A percentile compares a stretch with the other conserved stretches of the same genome.
phyloP scores from a whole-genome alignment of 1,140 invertebrate genomes.

The Nomia melanderi region DNA sequence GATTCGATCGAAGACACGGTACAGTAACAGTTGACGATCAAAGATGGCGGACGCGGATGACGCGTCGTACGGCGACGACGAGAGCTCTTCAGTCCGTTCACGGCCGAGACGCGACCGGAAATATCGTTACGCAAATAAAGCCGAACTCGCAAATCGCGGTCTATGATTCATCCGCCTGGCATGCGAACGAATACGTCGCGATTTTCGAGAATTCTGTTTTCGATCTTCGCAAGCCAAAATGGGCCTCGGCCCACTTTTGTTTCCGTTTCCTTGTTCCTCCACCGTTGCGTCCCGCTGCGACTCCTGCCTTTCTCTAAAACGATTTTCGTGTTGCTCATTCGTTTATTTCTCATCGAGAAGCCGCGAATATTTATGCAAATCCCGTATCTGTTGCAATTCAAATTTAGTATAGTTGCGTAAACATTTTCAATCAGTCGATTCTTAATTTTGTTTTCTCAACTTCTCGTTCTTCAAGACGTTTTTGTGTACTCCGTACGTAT shows the following conservation, averaged over 20 bases:
- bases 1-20: background rate
- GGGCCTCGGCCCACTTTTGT: conserved; percentile 14
- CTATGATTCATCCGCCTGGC: conserved; percentile 56
- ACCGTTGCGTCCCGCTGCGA: conserved; percentile 9
- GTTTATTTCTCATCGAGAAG: background rate
- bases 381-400: too few relatives aligned
- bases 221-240: conserved; percentile 42
- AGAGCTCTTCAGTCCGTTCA: conserved; percentile 6
- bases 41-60: background rate
- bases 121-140: conserved; percentile 50
- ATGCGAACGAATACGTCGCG: conserved; percentile 43
- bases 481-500: too few relatives aligned
- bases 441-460: too few relatives aligned
- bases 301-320: background rate
- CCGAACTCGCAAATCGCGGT: conserved; percentile 22
- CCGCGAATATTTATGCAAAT: too few relatives aligned
- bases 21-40: background rate
- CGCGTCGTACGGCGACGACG: background rate
- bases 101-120: conserved; percentile 33
- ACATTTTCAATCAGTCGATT: too few relatives aligned
- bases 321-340: background rate
- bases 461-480: too few relatives aligned
- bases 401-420: too few relatives aligned
- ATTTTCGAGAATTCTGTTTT: conserved; percentile 40
- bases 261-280: conserved; percentile 24